These are phyloP conservation scores for Eunapius fragilis DNA, from an alignment of 37 sponge, comb jelly and placozoan genomes.

Conservation along the genomic window DNA sequence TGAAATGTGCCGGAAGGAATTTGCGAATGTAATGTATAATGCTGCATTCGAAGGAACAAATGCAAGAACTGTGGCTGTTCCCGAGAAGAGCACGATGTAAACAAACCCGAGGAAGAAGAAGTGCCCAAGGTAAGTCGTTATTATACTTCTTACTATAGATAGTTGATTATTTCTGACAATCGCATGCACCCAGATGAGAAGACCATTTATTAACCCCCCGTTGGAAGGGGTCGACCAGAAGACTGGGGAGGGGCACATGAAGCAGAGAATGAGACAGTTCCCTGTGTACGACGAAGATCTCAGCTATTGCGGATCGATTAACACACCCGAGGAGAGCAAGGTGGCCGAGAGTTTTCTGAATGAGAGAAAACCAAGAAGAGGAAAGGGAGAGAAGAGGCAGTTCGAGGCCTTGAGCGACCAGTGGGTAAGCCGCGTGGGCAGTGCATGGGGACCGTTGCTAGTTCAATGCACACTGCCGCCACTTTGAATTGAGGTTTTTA, in stretches of 20 bases:
- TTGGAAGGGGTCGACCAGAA: neutral
- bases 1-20: no score
- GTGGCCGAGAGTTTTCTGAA: conserved; percentile 42
- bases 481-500: neutral
- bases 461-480: neutral
- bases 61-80: neutral
- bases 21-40: no score
- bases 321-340: conserved; percentile 36
- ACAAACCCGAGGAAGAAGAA: neutral
- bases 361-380: conserved; percentile 32
- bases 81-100: neutral
- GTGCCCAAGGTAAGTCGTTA: neutral
- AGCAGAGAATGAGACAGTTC: conserved; percentile 73
- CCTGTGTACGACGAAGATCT: conserved; percentile 71
- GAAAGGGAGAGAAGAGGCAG: conserved; percentile 28
- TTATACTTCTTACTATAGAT: no score
- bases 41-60: neutral
- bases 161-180: no score
- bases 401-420: neutral
- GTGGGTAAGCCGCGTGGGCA: neutral
- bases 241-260: conserved; percentile 39
- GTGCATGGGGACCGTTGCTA: no score
- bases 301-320: neutral
- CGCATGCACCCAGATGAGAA: neutral
- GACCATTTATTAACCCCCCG: neutral